Base-by-base conservation (phyloP, 2,888 invertebrate genomes). In the Diaphora mendica region DNA sequence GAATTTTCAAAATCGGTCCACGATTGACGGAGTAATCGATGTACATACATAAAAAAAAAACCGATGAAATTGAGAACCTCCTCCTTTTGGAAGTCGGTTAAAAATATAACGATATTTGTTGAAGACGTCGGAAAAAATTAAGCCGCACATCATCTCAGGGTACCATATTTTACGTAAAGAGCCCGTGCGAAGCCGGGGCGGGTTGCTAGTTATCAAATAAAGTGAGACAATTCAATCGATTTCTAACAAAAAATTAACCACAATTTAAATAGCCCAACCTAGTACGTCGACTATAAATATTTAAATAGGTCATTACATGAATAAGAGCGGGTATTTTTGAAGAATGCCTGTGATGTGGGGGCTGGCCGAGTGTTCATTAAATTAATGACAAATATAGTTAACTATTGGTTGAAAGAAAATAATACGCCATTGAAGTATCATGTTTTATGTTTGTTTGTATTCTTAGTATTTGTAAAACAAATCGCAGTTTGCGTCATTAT, bases 321-420 rank as follows among this genome's bases (percentile, higher is more conserved):
- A 81, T 80, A 82, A 79, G 78, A 72, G 81, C 68, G 76, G 51
- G 74, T 30, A 7, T n/a, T 65, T 55, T 17, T 64, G 26, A 26
- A 66, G 9, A 17, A n/a, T 73, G 30, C n/a, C 42, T 55, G 55
- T 8, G 30, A 30, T 42, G 7, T 17, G 66, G 55, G 64, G 9
- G 20, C 23, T 44, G 67, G 55, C 66, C 30, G 42, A 74, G 69
- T 73, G 79, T 83, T 87, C 87, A 86, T 87, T 87, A 86, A 86
- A 87, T 85, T 87, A 87, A 88, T 86, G 82, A 88, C 82, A 85
- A 82, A 74, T 80, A 78, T 81, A 80, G 82, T 81, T 80, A 79
- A 80, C 83, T 76, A 80, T 77, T 15, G 67, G 73, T 68, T 76
- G 79, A 83, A 81, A 77, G 76, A 81, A 83, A 78, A 78, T 48